Evolutionary conservation across 2,888 invertebrate genomes (phyloP), one percentile per base, ranked within the genome.

Genomic region (Cheilosia grossa): DNA sequence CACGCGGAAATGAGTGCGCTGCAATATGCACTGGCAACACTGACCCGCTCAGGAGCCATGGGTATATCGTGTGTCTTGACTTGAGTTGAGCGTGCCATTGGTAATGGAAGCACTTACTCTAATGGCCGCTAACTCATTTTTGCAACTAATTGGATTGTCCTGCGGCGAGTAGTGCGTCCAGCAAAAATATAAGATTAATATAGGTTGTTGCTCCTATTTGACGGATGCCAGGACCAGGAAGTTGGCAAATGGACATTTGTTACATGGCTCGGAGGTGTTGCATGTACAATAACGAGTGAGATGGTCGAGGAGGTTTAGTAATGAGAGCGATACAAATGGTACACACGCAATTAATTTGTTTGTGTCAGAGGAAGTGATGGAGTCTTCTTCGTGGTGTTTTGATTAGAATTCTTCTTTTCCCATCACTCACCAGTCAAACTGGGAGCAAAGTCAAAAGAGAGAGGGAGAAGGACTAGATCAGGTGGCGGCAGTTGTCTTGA

Each of bases 81-180:
- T 27, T 15, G 19, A 9, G 53, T 13, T 51, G 40, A 37, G 10
- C 37, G 40, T 59, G 58, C 47, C 40, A 27, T 51, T 37, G 44
- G 44, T 49, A 69, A 74, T 33, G 51, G 51, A 75, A 64, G 63
- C 81, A 82, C 75, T 82, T 74, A 53, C 47, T 56, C 53, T 79
- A 79, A 83, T 82, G 73, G 61, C 47, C 51, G 67, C 72, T 44
- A 82, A 72, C 82, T 79, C 79, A 79, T 83, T 83, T 83, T 69
- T 58, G 79, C 58, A 64, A 33, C 37, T 75, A 82, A 75, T 82
- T 82, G 82, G 82, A 75, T 70, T 82, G 75, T 64, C 82, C 70
- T 30, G 75, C 40, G 82, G 82, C 70, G 24, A 54, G 47, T 63
- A 63, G 73, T 73, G 63, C 73, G 63, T 63, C 54, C 51, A 54